Percentiles rank a stretch among this genome's conserved stretches.
Evolutionary conservation across 2,888 invertebrate genomes (phyloP).

Genomic region (Agrochola macilenta): DNA sequence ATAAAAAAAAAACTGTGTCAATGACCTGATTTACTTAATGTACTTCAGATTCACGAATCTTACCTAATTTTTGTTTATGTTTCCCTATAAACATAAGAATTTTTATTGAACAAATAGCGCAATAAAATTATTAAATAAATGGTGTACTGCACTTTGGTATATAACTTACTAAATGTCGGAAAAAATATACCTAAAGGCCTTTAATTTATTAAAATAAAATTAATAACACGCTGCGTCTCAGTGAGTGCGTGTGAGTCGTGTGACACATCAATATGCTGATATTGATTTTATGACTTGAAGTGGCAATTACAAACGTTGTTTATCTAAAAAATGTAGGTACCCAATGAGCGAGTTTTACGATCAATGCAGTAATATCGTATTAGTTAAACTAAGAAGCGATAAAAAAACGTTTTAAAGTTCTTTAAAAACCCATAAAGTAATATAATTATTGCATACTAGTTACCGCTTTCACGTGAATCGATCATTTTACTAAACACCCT

Average conservation of each 20-base stretch:
- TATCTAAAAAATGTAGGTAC: constrained; percentile 77
- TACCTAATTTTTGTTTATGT: constrained; percentile 1
- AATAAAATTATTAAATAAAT: constrained; percentile 59
- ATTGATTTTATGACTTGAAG: constrained; percentile 77
- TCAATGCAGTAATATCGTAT: constrained; percentile 73
- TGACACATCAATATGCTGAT: constrained; percentile 79
- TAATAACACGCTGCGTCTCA: constrained; percentile 75
- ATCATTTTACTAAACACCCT: constrained; percentile 77
- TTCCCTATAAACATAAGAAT: constrained; percentile 26
- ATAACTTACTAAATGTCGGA: constrained; percentile 39
- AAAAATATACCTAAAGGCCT: constrained; percentile 40
- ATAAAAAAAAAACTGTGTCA: constrained; percentile 23
- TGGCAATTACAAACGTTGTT: constrained; percentile 78
- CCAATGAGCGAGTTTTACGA: constrained; percentile 76
- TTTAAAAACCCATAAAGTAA: constrained; percentile 77
- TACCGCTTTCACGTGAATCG: constrained; percentile 76
- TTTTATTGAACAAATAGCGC: constrained; percentile 51
- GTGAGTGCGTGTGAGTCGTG: constrained; percentile 54
- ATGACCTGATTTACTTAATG: constrained; percentile 17
- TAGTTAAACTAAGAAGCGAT: constrained; percentile 79
- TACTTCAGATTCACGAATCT: not conserved
- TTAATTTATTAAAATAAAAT: constrained; percentile 72
- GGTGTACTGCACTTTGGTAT: constrained; percentile 40
- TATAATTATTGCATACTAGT: constrained; percentile 75
- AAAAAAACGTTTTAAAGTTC: constrained; percentile 79